phyloP scores from a whole-genome alignment of 2,888 invertebrate genomes.

The Ditylenchus weischeri region DNA sequence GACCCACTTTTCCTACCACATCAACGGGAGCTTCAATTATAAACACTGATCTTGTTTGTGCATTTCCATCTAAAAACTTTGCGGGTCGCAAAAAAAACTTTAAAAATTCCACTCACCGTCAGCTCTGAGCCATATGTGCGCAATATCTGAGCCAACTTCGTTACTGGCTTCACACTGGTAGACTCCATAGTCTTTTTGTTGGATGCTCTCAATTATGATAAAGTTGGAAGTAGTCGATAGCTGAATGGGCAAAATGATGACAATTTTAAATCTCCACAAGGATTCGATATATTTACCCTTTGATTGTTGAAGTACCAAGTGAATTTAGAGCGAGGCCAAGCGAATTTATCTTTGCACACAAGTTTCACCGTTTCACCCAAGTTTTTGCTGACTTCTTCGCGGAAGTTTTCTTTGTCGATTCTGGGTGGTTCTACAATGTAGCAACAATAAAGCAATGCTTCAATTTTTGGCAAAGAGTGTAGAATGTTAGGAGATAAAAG shows the following conservation, averaged over 20 bases:
- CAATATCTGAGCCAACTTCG: constrained; percentile 82
- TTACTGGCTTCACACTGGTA: constrained; percentile 90
- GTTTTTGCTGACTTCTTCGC: constrained; percentile 12
- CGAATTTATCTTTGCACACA: constrained; percentile 9
- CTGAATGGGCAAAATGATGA: constrained; percentile 3
- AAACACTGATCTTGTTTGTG: background rate
- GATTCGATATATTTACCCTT: constrained; percentile 20
- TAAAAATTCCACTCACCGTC: constrained; percentile 14
- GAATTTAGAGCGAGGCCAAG: constrained; percentile 35
- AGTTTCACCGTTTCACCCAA: constrained; percentile 12
- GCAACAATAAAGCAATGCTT: no score
- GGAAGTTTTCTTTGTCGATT: constrained; percentile 25
- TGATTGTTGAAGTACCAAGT: constrained; percentile 34
- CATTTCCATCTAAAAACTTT: no score
- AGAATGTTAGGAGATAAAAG: no score
- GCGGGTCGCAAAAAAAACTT: background rate
- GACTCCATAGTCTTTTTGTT: constrained; percentile 67
- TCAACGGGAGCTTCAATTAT: constrained; percentile 35
- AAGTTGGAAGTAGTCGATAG: background rate
- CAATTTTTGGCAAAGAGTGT: no score
- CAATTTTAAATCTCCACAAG: constrained; percentile 5
- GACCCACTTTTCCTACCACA: constrained; percentile 30
- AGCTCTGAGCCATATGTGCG: constrained; percentile 69
- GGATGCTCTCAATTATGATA: constrained; percentile 10
- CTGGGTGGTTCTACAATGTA: constrained; percentile 22